Conservation (phyloP, 2,888 invertebrate genomes). For the Drosophila conformis region DNA sequence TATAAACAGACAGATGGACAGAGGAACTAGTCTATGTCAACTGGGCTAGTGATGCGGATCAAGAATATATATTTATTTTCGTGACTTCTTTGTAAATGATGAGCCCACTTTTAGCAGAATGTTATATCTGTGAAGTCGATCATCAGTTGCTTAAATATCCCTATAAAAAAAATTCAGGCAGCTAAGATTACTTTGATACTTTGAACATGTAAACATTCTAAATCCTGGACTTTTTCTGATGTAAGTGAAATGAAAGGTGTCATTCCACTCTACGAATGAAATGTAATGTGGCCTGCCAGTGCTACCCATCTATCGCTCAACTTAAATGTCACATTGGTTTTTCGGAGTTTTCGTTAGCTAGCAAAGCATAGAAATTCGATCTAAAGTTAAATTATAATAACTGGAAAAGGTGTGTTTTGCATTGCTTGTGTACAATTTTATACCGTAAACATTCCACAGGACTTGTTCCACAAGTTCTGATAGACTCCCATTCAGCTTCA, state of each 20-base stretch:
- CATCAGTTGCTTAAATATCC: background rate
- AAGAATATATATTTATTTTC: background rate
- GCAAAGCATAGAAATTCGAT: background rate
- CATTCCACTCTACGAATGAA: background rate
- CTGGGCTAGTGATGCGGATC: background rate
- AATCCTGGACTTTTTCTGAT: background rate
- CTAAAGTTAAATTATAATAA: background rate
- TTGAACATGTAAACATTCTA: fast-evolving
- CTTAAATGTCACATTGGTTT: background rate
- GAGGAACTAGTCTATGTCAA: no score
- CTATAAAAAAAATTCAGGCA: background rate
- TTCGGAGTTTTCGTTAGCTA: background rate
- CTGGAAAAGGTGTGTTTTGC: background rate
- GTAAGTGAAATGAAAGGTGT: background rate
- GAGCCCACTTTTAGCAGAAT: background rate
- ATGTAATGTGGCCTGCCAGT: background rate
- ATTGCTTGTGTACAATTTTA: background rate
- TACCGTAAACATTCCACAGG: constrained; percentile 30
- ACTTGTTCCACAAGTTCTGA: constrained; percentile 13
- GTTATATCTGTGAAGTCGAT: background rate
- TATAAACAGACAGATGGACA: background rate
- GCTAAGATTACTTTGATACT: background rate
- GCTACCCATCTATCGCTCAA: background rate
- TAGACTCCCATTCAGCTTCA: background rate
- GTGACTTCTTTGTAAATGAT: background rate